Conservation (phyloP, 2,888 invertebrate genomes). For the Gandaritis pyraliata region DNA sequence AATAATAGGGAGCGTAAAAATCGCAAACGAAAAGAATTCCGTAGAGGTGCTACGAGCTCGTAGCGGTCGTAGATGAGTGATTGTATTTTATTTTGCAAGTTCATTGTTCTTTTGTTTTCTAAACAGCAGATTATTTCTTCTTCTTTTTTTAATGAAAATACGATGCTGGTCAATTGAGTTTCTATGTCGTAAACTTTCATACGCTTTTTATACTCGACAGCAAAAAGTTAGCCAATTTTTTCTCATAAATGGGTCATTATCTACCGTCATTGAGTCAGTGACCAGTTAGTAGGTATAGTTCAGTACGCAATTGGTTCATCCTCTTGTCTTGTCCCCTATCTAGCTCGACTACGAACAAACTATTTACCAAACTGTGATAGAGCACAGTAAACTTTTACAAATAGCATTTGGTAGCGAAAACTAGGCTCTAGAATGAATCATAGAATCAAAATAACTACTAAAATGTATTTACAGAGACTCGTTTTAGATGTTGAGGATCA, state of each 20-base stretch:
- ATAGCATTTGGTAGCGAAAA: slow-evolving; percentile 9
- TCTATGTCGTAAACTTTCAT: slow-evolving; percentile 3
- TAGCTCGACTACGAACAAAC: slow-evolving; percentile 18
- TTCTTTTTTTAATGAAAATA: background rate
- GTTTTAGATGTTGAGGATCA: no score
- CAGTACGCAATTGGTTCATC: slow-evolving; percentile 74
- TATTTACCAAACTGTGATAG: slow-evolving; percentile 20
- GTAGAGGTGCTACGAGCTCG: slow-evolving; percentile 32
- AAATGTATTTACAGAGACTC: no score
- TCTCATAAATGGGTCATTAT: slow-evolving; percentile 40
- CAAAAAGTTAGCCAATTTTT: slow-evolving; percentile 28
- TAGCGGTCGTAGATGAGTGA: slow-evolving; percentile 4
- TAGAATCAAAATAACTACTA: no score
- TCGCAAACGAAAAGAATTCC: background rate
- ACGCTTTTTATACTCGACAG: background rate
- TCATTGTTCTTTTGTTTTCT: background rate
- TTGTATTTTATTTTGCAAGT: no score
- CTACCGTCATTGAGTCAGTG: slow-evolving; percentile 69
- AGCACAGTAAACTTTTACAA: slow-evolving; percentile 10
- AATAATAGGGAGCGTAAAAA: no score
- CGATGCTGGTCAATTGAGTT: no score
- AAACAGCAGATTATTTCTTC: no score
- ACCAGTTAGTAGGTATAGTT: slow-evolving; percentile 64
- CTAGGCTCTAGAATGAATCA: no score
- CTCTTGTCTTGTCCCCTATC: slow-evolving; percentile 67